Conservation (phyloP, 2,888 invertebrate genomes). For the Petrolisthes manimaculis region DNA sequence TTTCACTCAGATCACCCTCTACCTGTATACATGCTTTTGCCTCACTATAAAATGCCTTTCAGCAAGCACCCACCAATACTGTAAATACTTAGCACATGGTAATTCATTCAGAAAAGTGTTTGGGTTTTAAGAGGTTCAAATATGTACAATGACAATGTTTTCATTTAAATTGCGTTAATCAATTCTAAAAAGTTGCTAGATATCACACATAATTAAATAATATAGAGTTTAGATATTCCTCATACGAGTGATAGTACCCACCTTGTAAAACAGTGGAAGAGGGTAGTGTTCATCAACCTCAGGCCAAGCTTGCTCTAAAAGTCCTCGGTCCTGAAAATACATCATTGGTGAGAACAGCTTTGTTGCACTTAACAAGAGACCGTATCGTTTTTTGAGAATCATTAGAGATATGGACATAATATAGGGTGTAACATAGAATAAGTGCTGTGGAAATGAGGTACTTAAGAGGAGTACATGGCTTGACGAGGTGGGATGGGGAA, state of each 20-base stretch:
- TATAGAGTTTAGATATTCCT: constrained; percentile 82
- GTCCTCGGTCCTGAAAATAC: constrained; percentile 31
- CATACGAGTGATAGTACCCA: constrained; percentile 90
- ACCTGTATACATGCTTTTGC: too few relatives aligned
- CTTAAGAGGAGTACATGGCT: too few relatives aligned
- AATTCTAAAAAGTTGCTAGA: constrained; percentile 34
- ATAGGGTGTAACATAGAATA: neutral
- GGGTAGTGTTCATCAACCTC: constrained; percentile 43
- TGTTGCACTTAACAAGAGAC: neutral
- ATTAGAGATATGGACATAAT: neutral
- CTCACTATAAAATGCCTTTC: too few relatives aligned
- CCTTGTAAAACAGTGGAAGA: constrained; percentile 34
- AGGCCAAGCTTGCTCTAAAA: constrained; percentile 47
- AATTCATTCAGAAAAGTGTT: neutral
- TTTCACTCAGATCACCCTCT: too few relatives aligned
- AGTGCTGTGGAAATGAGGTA: neutral
- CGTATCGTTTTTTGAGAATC: neutral
- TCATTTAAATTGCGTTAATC: too few relatives aligned
- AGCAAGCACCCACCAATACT: too few relatives aligned
- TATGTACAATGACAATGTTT: neutral
- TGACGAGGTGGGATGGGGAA: too few relatives aligned
- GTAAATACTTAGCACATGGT: neutral
- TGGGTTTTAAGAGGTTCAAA: neutral
- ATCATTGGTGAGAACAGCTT: neutral
- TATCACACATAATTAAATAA: constrained; percentile 82